Conservation (phyloP, 2,888 invertebrate genomes). For the Ochropleura plecta region DNA sequence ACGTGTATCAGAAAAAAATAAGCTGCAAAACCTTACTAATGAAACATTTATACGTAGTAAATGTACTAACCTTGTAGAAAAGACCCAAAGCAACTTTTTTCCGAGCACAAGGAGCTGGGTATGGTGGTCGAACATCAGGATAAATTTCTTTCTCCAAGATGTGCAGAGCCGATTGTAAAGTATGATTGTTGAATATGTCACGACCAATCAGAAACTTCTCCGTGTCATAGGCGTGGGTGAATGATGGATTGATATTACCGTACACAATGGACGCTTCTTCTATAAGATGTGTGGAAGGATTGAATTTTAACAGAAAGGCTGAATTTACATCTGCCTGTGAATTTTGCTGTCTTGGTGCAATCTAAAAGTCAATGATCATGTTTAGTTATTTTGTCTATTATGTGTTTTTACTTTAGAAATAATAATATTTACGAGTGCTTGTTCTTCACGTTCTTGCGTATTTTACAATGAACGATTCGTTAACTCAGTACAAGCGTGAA, state of each 20-base stretch:
- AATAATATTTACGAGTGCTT: neutral
- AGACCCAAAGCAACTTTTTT: conserved; percentile 91
- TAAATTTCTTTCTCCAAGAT: conserved; percentile 90
- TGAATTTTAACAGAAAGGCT: conserved; percentile 91
- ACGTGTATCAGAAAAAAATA: neutral
- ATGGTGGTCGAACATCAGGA: conserved; percentile 91
- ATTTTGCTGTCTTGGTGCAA: conserved; percentile 93
- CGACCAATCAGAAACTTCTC: conserved; percentile 87
- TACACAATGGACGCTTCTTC: conserved; percentile 90
- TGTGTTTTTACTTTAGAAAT: conserved; percentile 3
- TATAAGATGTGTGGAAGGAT: conserved; percentile 74
- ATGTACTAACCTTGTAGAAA: conserved; percentile 92
- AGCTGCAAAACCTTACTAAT: neutral
- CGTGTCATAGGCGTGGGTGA: conserved; percentile 90
- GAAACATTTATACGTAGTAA: neutral
- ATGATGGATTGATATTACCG: conserved; percentile 91
- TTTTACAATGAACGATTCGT: neutral
- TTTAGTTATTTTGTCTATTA: conserved; percentile 12
- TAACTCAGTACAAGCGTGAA: neutral
- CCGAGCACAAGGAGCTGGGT: conserved; percentile 91
- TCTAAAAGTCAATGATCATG: conserved; percentile 80
- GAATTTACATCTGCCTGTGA: conserved; percentile 94
- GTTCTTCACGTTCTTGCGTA: neutral
- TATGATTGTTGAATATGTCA: conserved; percentile 77
- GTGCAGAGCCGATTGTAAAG: conserved; percentile 85